These are phyloP conservation scores for Lepisosteus oculatus DNA, from an alignment of 2,113 vertebrate species.

Conservation along the genomic window DNA sequence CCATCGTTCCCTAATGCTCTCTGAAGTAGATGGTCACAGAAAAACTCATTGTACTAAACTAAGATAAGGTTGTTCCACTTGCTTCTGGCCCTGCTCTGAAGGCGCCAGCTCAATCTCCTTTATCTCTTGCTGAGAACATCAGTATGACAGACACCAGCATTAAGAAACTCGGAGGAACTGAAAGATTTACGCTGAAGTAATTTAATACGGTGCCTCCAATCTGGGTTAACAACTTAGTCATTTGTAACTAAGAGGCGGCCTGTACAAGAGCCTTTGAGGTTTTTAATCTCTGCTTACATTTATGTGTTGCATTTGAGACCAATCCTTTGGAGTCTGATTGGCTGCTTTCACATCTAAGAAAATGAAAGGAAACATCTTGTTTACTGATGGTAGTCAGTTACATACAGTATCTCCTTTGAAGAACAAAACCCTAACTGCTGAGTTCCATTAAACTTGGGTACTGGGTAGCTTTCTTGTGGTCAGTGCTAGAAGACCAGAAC, in stretches of 20 bases:
- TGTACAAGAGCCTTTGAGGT: neutral
- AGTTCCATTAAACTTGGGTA: conserved; percentile 55
- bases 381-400: conserved; percentile 62
- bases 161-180: neutral
- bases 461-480: conserved; percentile 58
- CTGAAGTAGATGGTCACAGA: neutral
- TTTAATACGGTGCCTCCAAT: neutral
- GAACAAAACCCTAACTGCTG: conserved; percentile 47
- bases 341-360: neutral
- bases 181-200: conserved; percentile 1
- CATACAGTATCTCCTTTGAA: conserved; percentile 51
- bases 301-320: neutral
- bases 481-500: conserved; percentile 43
- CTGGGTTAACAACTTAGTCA: neutral
- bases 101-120: conserved; percentile 6
- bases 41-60: neutral
- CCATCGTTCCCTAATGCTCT: neutral
- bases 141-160: neutral
- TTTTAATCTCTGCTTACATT: neutral
- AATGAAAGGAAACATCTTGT: conserved; percentile 53
- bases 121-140: neutral
- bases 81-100: neutral
- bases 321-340: neutral
- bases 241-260: neutral
- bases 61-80: neutral